Evolutionary conservation across 2,888 invertebrate genomes (phyloP).

Genomic region (Diarsia brunnea): DNA sequence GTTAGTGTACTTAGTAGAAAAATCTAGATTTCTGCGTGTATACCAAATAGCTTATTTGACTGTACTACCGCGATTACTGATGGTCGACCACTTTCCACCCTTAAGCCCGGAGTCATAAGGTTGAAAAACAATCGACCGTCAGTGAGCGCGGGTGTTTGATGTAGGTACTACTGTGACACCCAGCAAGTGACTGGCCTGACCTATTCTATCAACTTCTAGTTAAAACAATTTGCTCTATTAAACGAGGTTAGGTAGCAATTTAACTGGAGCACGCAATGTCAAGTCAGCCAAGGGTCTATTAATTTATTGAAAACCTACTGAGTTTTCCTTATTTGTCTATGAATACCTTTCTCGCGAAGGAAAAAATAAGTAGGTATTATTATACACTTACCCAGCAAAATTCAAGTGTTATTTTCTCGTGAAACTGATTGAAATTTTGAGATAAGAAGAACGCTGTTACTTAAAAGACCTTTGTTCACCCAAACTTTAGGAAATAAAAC

Average conservation of each 20-base stretch:
- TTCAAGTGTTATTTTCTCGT: neutral
- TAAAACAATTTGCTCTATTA: conserved; percentile 11
- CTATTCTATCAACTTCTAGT: neutral
- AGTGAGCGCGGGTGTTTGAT: neutral
- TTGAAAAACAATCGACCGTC: neutral
- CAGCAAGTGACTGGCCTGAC: neutral
- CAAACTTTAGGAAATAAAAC: neutral
- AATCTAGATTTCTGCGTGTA: too few species aligned
- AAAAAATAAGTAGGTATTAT: neutral
- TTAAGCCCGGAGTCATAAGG: neutral
- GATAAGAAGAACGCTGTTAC: neutral
- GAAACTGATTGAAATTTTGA: neutral
- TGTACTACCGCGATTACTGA: neutral
- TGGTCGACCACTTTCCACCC: neutral
- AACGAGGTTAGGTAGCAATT: conserved; percentile 7
- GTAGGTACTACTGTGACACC: neutral
- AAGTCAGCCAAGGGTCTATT: conserved; percentile 5
- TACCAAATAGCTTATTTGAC: too few species aligned
- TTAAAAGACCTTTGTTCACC: neutral
- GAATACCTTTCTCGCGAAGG: neutral
- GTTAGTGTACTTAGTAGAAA: too few species aligned
- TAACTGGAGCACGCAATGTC: conserved; percentile 30
- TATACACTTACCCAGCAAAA: neutral
- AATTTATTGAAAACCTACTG: neutral
- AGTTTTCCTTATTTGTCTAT: neutral